Base-by-base conservation (phyloP, 2,113 vertebrate species). In the Erinaceus europaeus region DNA sequence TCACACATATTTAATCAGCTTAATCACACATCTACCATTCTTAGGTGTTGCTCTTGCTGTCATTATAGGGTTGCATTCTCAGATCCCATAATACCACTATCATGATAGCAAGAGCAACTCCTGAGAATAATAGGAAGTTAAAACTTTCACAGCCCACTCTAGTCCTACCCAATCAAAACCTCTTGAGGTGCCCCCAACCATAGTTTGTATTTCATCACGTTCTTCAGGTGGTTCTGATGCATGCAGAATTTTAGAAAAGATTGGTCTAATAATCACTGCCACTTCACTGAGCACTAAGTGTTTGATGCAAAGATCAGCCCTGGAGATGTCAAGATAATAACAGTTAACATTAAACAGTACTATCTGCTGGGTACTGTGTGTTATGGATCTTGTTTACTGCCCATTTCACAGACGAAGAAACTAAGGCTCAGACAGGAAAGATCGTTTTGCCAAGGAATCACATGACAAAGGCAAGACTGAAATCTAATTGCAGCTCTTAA, bases 401-500 rank as follows among this genome's bases (percentile, higher is more conserved):
- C 71, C 86, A 79, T 50, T n/a, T 88, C 34, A 76, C 42, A 74
- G 65, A 55, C 50, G 75, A 53, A 29, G 27, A 75, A 53, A 55
- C 27, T 23, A 34, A 65, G 46, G 48, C 53, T 50, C 32, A 73
- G 40, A 73, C 27, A 73, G 40, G 64, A 72, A 69, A 57, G 40
- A 4, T 2, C 0, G 5, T 20, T 46, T 40, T 52, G 23, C 29
- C 65, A 29, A 27, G 52, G 20, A 42, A 34, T 48, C 18, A 21
- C 8, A 8, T 11, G 38, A 36, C 38, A 36, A 46, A 68, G 34
- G 6, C 55, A 13, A 68, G 69, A 48, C 2, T 32, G 48, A 72
- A 90, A 46, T 59, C 27, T 46, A 83, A 5, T 21, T 50, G 27
- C 10, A 40, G 50, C 15, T 67, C 65, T 55, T 44, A 9, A n/a